Base-by-base conservation (phyloP, 1,140 invertebrate genomes). In the Sarcophaga bullata region DNA sequence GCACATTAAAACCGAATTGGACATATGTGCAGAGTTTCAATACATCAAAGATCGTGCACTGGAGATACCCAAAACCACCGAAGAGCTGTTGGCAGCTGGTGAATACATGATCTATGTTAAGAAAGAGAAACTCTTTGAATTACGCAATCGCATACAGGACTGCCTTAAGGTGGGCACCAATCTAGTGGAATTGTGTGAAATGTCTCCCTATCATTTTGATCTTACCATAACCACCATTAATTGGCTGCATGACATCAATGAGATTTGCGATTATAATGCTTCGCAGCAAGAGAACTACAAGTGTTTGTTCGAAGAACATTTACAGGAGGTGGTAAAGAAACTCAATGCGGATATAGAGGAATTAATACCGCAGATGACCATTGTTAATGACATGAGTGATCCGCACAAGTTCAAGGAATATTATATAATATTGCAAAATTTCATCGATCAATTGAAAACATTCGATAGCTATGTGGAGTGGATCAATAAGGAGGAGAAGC, bases 401-500 rank as follows among this genome's bases (percentile, higher is more conserved):
- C 91, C 92, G 3, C 90, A 92, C 62, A 92, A 93, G 80, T 93
- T 94, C 47, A 90, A 92, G 11, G 92, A 93, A 82, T 95, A 94
- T 87, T 91, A 95, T 81, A 92, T 94, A 87, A 89, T 95, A 86
- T 92, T 97, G 54, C 92, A 94, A 78, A 93, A 93, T 85, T 93
- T 97, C 81, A 92, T 95, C 76, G 93, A 94, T 84, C 92, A 94
- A 85, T 90, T 98, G n/a, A 92, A 93, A 84, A 93, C 94, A 78
- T 94, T 95, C 84, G 92, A 95, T 84, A 92, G 94, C 84, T 92
- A 94, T 85, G 94, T 96, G 37, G 86, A 91, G 6, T 97, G 96
- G 96, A 96, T 98, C 62, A 97, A 97, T 90, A 94, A 94, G 85
- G 97, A 98, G 92, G 97, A 98, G 92, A 91, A 91, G 10, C 92